phyloP scores from a whole-genome alignment of 2,113 vertebrate species.

The Trinectes maculatus region DNA sequence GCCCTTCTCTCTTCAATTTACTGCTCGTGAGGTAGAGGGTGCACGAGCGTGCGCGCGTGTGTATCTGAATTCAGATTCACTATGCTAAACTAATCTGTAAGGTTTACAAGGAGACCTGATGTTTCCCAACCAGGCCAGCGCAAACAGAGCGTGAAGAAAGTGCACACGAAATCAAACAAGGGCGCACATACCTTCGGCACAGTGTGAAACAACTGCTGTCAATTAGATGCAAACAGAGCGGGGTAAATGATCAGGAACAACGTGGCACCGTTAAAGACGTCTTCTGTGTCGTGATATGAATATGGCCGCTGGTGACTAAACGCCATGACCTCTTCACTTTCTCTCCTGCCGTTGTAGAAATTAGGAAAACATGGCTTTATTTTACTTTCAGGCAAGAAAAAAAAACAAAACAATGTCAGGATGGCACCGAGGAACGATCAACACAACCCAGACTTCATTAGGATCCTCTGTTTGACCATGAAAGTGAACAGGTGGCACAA shows the following conservation, averaged over 20 bases:
- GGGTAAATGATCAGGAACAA: slow-evolving; percentile 27
- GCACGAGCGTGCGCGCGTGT: slow-evolving; percentile 36
- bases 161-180: not conserved
- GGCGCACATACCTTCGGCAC: slow-evolving; percentile 14
- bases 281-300: too few species aligned
- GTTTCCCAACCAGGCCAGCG: slow-evolving; percentile 13
- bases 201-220: slow-evolving; percentile 46
- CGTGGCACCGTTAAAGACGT: slow-evolving; percentile 6
- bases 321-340: too few species aligned
- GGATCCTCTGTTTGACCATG: too few species aligned
- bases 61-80: slow-evolving; percentile 15
- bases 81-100: slow-evolving; percentile 16
- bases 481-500: too few species aligned
- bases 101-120: slow-evolving; percentile 2
- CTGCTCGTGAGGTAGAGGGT: slow-evolving; percentile 62
- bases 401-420: too few species aligned
- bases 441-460: too few species aligned
- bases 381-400: too few species aligned
- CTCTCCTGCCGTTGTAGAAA: too few species aligned
- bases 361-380: too few species aligned
- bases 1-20: slow-evolving; percentile 50
- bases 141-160: slow-evolving; percentile 18
- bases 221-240: slow-evolving; percentile 56
- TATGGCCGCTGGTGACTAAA: too few species aligned
- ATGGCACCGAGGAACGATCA: too few species aligned